A percentile compares a stretch with the other conserved stretches of the same genome.
phyloP scores from a whole-genome alignment of 2,797 vertebrate genomes.

The Myripristis murdjan region DNA sequence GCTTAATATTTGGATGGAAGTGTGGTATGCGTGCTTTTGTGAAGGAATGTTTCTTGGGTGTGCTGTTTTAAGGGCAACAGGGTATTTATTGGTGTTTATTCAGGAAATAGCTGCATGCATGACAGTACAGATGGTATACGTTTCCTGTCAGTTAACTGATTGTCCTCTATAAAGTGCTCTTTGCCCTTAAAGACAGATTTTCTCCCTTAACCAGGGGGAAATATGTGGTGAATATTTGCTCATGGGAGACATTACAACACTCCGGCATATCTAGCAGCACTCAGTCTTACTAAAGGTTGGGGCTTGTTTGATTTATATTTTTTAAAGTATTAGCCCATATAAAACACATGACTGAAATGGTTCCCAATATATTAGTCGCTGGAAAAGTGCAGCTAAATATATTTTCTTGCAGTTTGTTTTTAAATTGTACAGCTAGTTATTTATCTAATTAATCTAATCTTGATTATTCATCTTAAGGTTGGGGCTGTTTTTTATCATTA shows the following conservation, averaged over 20 bases:
- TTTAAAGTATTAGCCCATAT: slow-evolving; percentile 12
- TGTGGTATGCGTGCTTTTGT: slow-evolving; percentile 1
- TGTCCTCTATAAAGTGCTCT: slow-evolving; percentile 35
- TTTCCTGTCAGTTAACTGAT: slow-evolving; percentile 75
- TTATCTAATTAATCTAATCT: too few relatives aligned
- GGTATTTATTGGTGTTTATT: slow-evolving; percentile 38
- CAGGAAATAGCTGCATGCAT: slow-evolving; percentile 9
- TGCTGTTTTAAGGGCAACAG: slow-evolving; percentile 13
- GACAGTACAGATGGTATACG: slow-evolving; percentile 74
- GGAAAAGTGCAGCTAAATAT: background rate
- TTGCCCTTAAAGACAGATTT: slow-evolving; percentile 7
- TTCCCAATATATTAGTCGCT: slow-evolving; percentile 5
- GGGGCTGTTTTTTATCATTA: too few relatives aligned
- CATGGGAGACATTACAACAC: slow-evolving; percentile 67
- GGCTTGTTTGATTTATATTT: slow-evolving; percentile 49
- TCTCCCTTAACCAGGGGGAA: slow-evolving; percentile 59
- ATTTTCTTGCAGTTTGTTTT: background rate
- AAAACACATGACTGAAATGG: background rate
- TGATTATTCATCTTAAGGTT: too few relatives aligned
- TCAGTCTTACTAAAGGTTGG: slow-evolving; percentile 35
- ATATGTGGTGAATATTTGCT: slow-evolving; percentile 51
- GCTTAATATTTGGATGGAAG: slow-evolving; percentile 5
- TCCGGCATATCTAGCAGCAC: slow-evolving; percentile 21
- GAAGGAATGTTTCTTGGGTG: slow-evolving; percentile 16
- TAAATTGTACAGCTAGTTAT: too few relatives aligned